Base-by-base conservation (phyloP, 2,888 invertebrate species). In the Slavum lentiscoides region DNA sequence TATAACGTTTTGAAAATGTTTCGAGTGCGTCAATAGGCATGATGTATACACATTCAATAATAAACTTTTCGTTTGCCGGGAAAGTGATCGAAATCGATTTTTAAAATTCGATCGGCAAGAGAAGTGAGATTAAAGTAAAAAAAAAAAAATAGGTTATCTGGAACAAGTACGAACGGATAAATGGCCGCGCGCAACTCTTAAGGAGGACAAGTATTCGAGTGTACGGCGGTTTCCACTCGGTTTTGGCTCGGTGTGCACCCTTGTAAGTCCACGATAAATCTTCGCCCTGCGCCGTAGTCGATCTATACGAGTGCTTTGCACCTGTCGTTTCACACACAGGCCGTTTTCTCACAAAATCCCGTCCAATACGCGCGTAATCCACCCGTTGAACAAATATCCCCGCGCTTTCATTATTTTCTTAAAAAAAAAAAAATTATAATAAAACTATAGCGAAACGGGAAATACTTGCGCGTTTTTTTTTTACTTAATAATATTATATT, bases 201-300 rank as follows among this genome's bases (percentile, higher is more conserved):
- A n/a, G n/a, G 39, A 39, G 5, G 21, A 72, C 59, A 39, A 72
- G 58, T 17, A 61, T 49, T 61, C 61, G 39, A 61, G 43, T 19
- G 43, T 61, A 9, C 6, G 43, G 43, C 43, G 19, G 73, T 61
- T 61, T 73, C 61, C 39, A 61, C 43, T 73, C 43, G 17, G 39
- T 59, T 59, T 43, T 23, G 43, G 59, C 72, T 70, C 9, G 9
- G 13, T 19, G 15, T 67, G 30, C 4, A 39, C n/a, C 59, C 72
- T 59, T 23, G 43, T 72, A 59, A 72, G 59, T 43, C 39, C 59
- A 17, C 37, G 11, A 72, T 72, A 72, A 59, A 73, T 73, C 61
- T 73, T 61, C 23, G 17, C 59, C 23, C n/a, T n/a, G 17, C 4
- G 19, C 23, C 59, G 13, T 43, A 30, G 43, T 23, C 11, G 23